Percentiles rank a stretch among this genome's conserved stretches.
phyloP scores from a whole-genome alignment of 1,140 invertebrate genomes.

The Scaptomyza montana region DNA sequence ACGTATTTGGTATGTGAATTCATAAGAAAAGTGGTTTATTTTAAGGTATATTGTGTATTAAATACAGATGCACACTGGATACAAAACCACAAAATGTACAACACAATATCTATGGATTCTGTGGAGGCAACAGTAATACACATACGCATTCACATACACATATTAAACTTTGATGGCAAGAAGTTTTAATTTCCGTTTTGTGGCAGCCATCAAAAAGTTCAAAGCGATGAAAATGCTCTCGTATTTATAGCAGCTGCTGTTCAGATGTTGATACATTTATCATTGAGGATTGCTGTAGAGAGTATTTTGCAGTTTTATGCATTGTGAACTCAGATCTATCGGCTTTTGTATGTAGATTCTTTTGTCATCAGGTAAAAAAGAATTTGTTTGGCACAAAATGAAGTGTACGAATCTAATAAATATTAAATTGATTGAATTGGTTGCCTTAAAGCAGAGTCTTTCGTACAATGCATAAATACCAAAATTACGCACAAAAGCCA shows the following conservation, averaged over 20 bases:
- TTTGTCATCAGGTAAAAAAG: constrained; percentile 34
- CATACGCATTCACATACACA: background rate
- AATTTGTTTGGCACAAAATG: constrained; percentile 32
- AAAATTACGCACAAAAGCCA: constrained; percentile 22
- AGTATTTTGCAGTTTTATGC: constrained; percentile 14
- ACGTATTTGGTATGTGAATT: constrained; percentile 22
- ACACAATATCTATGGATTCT: background rate
- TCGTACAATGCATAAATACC: constrained; percentile 20
- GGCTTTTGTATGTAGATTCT: constrained; percentile 19
- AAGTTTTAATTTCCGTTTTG: constrained; percentile 74
- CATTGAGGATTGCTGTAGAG: constrained; percentile 29
- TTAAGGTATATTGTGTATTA: no score
- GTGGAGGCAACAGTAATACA: background rate
- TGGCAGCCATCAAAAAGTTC: constrained; percentile 40
- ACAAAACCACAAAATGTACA: constrained; percentile 18
- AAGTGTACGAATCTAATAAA: constrained; percentile 65
- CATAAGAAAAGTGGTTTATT: constrained; percentile 47
- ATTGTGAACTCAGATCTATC: constrained; percentile 52
- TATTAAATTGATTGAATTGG: constrained; percentile 62
- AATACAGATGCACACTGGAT: constrained; percentile 1
- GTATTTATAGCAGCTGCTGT: background rate
- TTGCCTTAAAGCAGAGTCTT: constrained; percentile 27
- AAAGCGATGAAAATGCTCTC: constrained; percentile 25
- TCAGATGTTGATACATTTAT: constrained; percentile 9
- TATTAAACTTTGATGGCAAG: constrained; percentile 19